Base-by-base conservation (phyloP, 92 coral and sea anemone genomes). In the Umimayanthus chanpuru region DNA sequence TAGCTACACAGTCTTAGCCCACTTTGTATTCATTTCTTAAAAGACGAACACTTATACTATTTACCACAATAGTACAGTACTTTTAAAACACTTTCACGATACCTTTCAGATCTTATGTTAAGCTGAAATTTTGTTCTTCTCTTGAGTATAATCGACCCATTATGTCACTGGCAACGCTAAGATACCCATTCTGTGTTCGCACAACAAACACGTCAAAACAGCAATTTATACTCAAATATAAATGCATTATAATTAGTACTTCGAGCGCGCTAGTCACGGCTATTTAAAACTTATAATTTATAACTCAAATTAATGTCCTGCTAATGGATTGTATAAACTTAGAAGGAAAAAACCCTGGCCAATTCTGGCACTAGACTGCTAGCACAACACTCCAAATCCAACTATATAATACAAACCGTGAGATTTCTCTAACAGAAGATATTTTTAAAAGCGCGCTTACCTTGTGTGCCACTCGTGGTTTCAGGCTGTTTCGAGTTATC, bases 401-500 rank as follows among this genome's bases (percentile, higher is more conserved):
- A 47, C 10, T 26, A 72, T 11, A 29, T 53, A 26, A 16, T n/a
- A 11, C 49, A 47, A 78, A 78, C 65, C 30, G 38, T 23, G n/a
- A 29, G 9, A 47, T 14, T 28, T n/a, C 28, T 78, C 36, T 14
- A 50, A 2, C 16, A 9, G 16, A 49, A 21, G 30, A 14, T 23
- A 11, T 29, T 78, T 28, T 2, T 9, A 53, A 12, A 11, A 12
- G 64, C 3, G 5, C 38, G 18, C 56, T 49, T 29, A 29, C 61
- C 82, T 78, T 44, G 82, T 30, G 56, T 43, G 12, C 21, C 28
- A 50, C 21, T 49, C 30, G 16, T 44, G 56, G 16, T n/a, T 78
- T 78, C 81, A 44, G 5, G 21, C n/a, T 40, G 65, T 28, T 78
- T 78, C 66, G 82, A n/a, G 82, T 38, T 47, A 5, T 44, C 82